Percentiles rank a stretch among this genome's conserved stretches.
phyloP scores from a whole-genome alignment of 2,888 invertebrate genomes.

The Smittia aterrima region DNA sequence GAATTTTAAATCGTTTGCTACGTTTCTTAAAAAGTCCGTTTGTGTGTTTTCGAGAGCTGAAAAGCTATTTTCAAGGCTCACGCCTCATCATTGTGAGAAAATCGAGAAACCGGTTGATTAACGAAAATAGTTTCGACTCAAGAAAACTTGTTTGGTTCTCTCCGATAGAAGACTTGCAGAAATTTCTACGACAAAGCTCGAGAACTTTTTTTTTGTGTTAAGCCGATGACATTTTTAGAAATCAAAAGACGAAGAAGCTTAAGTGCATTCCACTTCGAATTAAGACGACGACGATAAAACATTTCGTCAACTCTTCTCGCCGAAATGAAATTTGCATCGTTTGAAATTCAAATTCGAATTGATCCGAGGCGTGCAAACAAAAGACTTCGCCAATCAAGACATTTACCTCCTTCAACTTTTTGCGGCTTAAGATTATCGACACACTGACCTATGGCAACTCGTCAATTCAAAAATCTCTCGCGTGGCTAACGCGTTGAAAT shows the following conservation, averaged over 20 bases:
- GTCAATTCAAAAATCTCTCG: background rate
- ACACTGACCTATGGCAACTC: slow-evolving; percentile 24
- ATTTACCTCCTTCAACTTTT: background rate
- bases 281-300: too few relatives aligned
- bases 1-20: background rate
- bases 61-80: background rate
- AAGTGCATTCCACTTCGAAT: too few relatives aligned
- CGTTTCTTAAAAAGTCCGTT: background rate
- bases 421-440: background rate
- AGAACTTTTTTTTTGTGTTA: background rate
- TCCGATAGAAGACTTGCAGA: background rate
- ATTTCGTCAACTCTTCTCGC: too few relatives aligned
- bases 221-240: background rate
- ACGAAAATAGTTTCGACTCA: background rate
- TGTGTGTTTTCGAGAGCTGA: background rate
- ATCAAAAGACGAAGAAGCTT: too few relatives aligned
- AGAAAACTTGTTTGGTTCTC: background rate
- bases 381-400: background rate
- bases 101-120: slow-evolving; percentile 2
- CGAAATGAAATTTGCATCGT: too few relatives aligned
- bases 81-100: background rate
- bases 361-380: background rate
- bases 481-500: background rate
- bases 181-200: background rate
- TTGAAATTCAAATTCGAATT: background rate